phyloP scores from a whole-genome alignment of 2,113 vertebrate genomes.

The Gymnocephalus cernua region DNA sequence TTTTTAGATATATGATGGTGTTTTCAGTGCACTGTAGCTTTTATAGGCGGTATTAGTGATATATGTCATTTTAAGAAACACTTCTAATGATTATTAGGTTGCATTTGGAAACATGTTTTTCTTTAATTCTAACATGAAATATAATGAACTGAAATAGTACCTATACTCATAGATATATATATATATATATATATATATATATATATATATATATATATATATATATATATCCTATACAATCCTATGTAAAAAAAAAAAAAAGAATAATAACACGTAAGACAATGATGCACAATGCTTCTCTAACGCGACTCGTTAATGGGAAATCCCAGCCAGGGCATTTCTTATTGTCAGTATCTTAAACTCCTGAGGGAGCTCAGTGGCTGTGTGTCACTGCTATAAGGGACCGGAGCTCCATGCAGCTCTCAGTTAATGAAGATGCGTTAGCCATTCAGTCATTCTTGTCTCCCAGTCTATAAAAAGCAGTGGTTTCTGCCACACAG shows the following conservation, averaged over 20 bases:
- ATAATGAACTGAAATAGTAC: not conserved
- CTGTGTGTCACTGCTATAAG: slow-evolving; percentile 56
- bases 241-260: not conserved
- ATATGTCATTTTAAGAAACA: slow-evolving; percentile 11
- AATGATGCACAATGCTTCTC: slow-evolving; percentile 25
- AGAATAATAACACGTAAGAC: slow-evolving; percentile 21
- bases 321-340: slow-evolving; percentile 32
- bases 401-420: slow-evolving; percentile 65
- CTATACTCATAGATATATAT: no score
- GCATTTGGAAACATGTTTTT: not conserved
- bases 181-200: no score
- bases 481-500: slow-evolving; percentile 79
- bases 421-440: slow-evolving; percentile 81
- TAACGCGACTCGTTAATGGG: slow-evolving; percentile 30
- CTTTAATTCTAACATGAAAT: not conserved
- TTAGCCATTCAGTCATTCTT: slow-evolving; percentile 78
- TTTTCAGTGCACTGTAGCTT: not conserved
- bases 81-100: not conserved
- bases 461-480: slow-evolving; percentile 85
- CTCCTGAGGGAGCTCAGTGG: slow-evolving; percentile 56
- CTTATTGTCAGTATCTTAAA: slow-evolving; percentile 34
- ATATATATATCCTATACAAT: no score
- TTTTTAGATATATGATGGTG: not conserved
- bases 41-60: not conserved
- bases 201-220: no score